A percentile compares a stretch with the other conserved stretches of the same genome.
phyloP scores from a whole-genome alignment of 2,113 vertebrate species.

The Mola mola region DNA sequence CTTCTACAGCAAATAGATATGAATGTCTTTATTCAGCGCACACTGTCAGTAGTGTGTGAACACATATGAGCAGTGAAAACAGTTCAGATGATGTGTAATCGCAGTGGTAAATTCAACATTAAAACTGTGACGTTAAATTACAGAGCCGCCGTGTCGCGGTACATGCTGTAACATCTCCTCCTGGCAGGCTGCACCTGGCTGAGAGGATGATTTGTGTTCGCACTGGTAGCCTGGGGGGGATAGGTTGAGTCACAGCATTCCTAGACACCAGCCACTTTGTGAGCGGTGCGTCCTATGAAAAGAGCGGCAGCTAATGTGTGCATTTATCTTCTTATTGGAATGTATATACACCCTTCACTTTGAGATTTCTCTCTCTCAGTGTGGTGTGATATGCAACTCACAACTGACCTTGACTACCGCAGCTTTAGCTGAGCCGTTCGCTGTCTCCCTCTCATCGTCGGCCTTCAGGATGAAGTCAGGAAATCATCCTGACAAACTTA shows the following conservation, averaged over 20 bases:
- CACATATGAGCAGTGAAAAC: conserved; percentile 30
- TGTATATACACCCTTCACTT: not conserved
- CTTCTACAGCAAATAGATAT: too few relatives aligned
- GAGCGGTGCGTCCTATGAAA: conserved; percentile 18
- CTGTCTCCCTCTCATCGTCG: conserved; percentile 41
- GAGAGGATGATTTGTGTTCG: conserved; percentile 52
- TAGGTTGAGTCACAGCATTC: conserved; percentile 57
- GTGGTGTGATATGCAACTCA: conserved; percentile 21
- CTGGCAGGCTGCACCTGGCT: conserved; percentile 31
- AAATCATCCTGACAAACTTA: not conserved
- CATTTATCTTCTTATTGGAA: conserved; percentile 6
- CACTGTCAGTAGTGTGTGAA: conserved; percentile 14
- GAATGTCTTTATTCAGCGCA: too few relatives aligned
- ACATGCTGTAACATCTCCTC: conserved; percentile 60
- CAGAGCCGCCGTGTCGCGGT: conserved; percentile 51
- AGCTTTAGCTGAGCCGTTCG: conserved; percentile 26
- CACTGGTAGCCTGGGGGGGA: conserved; percentile 1
- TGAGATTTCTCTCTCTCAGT: not conserved
- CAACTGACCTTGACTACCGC: conserved; percentile 47
- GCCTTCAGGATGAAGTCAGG: conserved; percentile 56
- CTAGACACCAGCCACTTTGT: conserved; percentile 15
- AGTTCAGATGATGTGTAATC: conserved; percentile 53
- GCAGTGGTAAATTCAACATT: conserved; percentile 70
- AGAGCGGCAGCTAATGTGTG: conserved; percentile 4
- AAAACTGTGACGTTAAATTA: conserved; percentile 54